Evolutionary conservation across 2,113 vertebrate species (phyloP), one percentile per base, ranked within the genome.

Genomic region (Ascaphus truei): DNA sequence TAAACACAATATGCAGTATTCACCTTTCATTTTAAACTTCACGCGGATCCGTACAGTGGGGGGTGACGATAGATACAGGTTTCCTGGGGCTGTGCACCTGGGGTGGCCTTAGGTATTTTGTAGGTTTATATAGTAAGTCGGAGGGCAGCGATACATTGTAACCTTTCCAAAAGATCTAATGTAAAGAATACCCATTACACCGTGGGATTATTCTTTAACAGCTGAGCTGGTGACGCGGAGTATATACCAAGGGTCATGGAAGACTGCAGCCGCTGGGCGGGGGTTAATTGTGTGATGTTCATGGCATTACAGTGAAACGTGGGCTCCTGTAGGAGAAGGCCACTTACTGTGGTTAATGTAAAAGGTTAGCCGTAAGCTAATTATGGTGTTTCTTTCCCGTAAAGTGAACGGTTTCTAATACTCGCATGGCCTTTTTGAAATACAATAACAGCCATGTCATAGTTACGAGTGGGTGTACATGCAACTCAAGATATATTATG

Each of bases 1-100:
- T 79, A 88, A 88, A 87, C 83, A 86, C 83, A 86, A 84, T 86
- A 84, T 77, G 86, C 58, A 78, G 79, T 83, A 77, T 84, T 82
- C 79, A 83, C 83, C 85, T 84, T 82, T 80, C 81, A 81, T 80
- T 86, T 79, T 72, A 77, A 76, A 73, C 80, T 86, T 84, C 85
- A 81, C 75, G 76, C 75, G 83, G 86, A 83, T 84, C 77, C 60
- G 31, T 76, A 73, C 0, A 7, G 30, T 75, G 58, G 67, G 69
- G 31, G 27, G 6, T 36, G 15, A 34, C n/a, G n/a, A 31, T 34
- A 34, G 31, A 57, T 57, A 34, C 33, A 82, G 69, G 67, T 53
- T 36, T 52, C 59, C n/a, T 31, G 30, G 27, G 34, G 31, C 68
- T 39, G 33, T 71, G 73, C 72, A 79, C 72, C 76, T 76, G 73